Conservation (phyloP, 2,888 invertebrate genomes). For the Cephus pulcher region DNA sequence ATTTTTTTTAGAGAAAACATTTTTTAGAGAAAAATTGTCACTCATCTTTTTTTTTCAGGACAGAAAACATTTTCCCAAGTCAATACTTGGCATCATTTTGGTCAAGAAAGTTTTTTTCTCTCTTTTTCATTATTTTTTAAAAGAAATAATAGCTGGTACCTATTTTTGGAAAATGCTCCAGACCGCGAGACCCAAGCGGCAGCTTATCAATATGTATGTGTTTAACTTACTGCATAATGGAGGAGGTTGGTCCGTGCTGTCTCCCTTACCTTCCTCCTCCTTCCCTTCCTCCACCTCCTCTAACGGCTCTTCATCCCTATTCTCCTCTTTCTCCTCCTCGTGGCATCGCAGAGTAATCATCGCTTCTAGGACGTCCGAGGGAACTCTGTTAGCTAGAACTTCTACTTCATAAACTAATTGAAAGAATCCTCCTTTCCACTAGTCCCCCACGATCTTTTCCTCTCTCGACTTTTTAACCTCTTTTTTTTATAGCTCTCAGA, state of each 20-base stretch:
- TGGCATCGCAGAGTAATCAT: conserved; percentile 4
- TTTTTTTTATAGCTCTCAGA: neutral
- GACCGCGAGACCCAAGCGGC: neutral
- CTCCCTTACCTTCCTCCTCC: neutral
- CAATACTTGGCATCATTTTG: neutral
- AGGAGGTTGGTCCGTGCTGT: conserved; percentile 21
- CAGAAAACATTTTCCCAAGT: neutral
- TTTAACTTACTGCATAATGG: conserved; percentile 53
- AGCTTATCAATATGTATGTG: conserved; percentile 55
- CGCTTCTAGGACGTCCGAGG: neutral
- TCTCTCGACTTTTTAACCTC: neutral
- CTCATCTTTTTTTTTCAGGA: neutral
- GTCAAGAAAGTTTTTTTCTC: neutral
- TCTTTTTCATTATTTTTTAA: neutral
- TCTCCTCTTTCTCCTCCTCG: neutral
- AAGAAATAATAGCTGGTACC: neutral
- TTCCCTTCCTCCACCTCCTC: neutral
- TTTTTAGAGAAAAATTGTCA: neutral
- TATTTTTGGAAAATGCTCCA: neutral
- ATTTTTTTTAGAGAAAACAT: neutral
- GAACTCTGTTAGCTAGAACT: conserved; percentile 5
- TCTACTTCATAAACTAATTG: conserved; percentile 7
- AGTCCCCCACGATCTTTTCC: neutral
- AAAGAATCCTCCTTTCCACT: neutral
- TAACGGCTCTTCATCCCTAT: neutral